phyloP scores from a whole-genome alignment of 2,797 vertebrate species.

The Forpus xanthops region DNA sequence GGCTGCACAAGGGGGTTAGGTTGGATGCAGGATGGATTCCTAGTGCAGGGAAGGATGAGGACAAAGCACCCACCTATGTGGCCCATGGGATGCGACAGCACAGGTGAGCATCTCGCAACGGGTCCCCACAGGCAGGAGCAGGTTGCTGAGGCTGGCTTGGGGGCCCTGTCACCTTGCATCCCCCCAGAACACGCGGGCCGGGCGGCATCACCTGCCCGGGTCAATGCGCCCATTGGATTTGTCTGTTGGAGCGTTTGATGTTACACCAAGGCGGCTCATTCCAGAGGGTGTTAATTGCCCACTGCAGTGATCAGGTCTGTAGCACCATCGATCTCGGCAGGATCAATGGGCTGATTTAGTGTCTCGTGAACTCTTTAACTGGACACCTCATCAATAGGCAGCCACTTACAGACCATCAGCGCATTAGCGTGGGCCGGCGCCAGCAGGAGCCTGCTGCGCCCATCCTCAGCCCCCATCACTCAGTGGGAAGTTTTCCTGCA shows the following conservation, averaged over 20 bases:
- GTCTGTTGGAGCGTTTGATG: conserved; percentile 74
- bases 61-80: rapidly evolving
- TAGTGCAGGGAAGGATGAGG: neutral
- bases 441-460: conserved; percentile 10
- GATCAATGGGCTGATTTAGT: conserved; percentile 88
- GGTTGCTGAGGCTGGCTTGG: neutral
- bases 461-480: conserved; percentile 6
- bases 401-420: conserved; percentile 77
- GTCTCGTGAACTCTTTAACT: conserved; percentile 83
- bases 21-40: rapidly evolving
- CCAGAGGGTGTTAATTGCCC: conserved; percentile 78
- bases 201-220: neutral
- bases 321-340: conserved; percentile 80
- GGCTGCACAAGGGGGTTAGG: neutral
- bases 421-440: neutral
- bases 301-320: conserved; percentile 75
- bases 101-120: neutral
- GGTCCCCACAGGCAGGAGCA: neutral
- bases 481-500: conserved; percentile 41
- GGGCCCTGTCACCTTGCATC: neutral
- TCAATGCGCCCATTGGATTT: conserved; percentile 75
- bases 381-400: conserved; percentile 84
- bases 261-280: conserved; percentile 74
- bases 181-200: rapidly evolving
- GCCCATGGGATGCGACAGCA: rapidly evolving